Evolutionary conservation across 2,113 vertebrate species (phyloP), one percentile per base, ranked within the genome.

Genomic region (Crotalus helleri): DNA sequence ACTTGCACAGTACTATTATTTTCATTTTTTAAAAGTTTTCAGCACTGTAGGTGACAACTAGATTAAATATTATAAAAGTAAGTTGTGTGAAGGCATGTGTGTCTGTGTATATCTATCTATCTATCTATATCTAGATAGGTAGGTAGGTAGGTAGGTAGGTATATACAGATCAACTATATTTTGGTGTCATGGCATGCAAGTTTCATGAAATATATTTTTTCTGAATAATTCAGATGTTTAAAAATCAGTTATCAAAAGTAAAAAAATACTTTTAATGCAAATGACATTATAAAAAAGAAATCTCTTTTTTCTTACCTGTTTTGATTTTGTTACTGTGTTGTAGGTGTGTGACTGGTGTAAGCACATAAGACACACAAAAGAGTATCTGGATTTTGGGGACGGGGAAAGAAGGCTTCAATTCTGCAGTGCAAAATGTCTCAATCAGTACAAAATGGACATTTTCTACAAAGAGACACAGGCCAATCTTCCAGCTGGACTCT

Each of bases 281-380:
- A 95, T 97, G 96, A 96, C 94, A n/a, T 94, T 95, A 23, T 96
- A 95, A 96, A 97, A 94, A 94, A 94, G 94, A 96, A 96, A 96
- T 95, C 94, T 94, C 94, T 96, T 97, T 88, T 91, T 96, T 97
- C 97, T 97, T 96, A 96, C 97, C 96, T 97, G 96, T 97, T 97
- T 95, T 97, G 97, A 95, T 96, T 97, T 96, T 96, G 55, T 98
- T 97, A 54, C 97, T 98, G 98, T 98, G 96, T 98, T 98, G 96
- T 98, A 99, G 99, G 99, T 99, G 97, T 99, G 99, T 97, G 99
- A 99, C 98, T 99, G 99, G 99, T 99, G 99, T 98, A 99, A 99
- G 97, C 99, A 99, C 97, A 99, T 99, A 98, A 99, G 99, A 96
- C 99, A 99, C 98, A 99, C 99, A 94, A 99, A 99, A 98, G 99